Base-by-base conservation (phyloP, 2,888 invertebrate species). In the Nomada flava region DNA sequence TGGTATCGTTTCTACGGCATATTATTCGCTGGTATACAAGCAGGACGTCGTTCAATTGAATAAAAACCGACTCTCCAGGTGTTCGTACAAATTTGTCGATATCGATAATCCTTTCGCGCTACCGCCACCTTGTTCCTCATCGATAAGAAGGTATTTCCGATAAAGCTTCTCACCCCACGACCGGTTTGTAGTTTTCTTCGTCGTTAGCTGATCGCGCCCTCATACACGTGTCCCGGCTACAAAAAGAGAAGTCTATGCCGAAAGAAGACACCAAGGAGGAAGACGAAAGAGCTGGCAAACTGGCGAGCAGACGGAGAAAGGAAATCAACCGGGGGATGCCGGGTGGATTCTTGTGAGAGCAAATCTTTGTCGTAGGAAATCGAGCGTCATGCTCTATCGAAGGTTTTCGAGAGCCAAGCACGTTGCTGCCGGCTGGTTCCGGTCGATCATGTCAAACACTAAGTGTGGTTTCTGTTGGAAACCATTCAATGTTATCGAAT, bases 301-400 rank as follows among this genome's bases (percentile, higher is more conserved):
- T 50, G 26, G 15, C 11, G n/a, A 36, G 2, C 47, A n/a, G 23
- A 55, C 53, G 80, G 71, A 64, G 74, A 73, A 59, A 29, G 70
- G 73, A 59, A 82, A 74, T 62, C 53, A 26, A 76, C 68, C 64
- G 68, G 50, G 36, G 77, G 64, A 63, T 72, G 74, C 53, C 75
- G 72, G 84, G 75, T 68, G 76, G 86, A 82, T 77, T 81, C 85
- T 86, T 87, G 87, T 90, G 88, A 91, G 90, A 91, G 91, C 90
- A 89, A 92, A 92, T 92, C 91, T 92, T 91, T 90, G 91, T 92
- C 90, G 88, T 86, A 91, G 92, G 92, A 91, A 91, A 91, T 91
- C 90, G 91, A 90, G 82, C 91, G 90, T 91, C 87, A 90, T 88
- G 91, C 85, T 77, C 88, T 88, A 90, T 86, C 89, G 85, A 75